phyloP scores from a whole-genome alignment of 2,797 vertebrate species.

The Limosa lapponica region DNA sequence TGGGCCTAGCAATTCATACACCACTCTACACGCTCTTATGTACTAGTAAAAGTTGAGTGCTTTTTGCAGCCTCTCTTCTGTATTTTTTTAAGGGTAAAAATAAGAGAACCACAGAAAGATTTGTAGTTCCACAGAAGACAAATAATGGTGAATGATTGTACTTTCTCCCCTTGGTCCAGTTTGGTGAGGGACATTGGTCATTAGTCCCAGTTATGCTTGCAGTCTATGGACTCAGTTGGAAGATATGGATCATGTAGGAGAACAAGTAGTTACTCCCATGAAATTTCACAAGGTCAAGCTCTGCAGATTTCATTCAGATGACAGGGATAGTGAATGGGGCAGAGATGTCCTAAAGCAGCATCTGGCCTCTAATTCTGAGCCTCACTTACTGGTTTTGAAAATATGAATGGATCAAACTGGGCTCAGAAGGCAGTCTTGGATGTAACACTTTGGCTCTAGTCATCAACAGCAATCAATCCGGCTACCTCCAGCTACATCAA shows the following conservation, averaged over 20 bases:
- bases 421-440: neutral
- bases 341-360: neutral
- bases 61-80: neutral
- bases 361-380: neutral
- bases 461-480: too few species aligned
- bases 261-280: neutral
- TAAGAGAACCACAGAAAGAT: neutral
- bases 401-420: neutral
- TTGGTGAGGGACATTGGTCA: neutral
- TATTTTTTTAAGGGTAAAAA: neutral
- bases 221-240: neutral
- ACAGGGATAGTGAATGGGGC: neutral
- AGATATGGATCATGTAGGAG: neutral
- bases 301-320: neutral
- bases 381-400: neutral
- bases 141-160: neutral
- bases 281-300: neutral
- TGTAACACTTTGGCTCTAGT: neutral
- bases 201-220: neutral
- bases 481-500: neutral
- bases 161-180: neutral
- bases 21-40: neutral
- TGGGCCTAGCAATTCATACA: neutral
- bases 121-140: neutral
- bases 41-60: neutral